A percentile compares a stretch with the other conserved stretches of the same genome.
These are phyloP conservation scores for Leptothorax acervorum DNA, from an alignment of 2,888 invertebrate species.

Conservation along the genomic window DNA sequence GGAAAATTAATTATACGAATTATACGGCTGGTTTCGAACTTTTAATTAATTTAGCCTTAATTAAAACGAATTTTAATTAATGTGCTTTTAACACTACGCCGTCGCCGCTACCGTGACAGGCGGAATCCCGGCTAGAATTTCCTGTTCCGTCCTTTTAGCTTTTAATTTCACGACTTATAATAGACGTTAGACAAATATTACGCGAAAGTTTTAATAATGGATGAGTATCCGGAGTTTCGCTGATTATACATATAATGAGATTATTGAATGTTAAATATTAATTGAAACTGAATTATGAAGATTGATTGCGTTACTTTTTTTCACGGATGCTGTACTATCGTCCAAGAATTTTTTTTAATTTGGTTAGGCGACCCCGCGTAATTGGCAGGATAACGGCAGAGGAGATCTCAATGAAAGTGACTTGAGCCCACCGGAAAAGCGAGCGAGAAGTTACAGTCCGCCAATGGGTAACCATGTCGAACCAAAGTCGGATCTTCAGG, in stretches of 20 bases:
- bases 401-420: slow-evolving; percentile 86
- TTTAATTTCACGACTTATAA: slow-evolving; percentile 51
- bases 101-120: slow-evolving; percentile 39
- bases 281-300: slow-evolving; percentile 77
- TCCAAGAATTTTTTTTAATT: slow-evolving; percentile 6
- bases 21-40: slow-evolving; percentile 56
- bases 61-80: slow-evolving; percentile 58
- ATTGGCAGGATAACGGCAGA: slow-evolving; percentile 89
- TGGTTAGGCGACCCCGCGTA: slow-evolving; percentile 87
- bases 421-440: slow-evolving; percentile 87
- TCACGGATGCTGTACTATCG: neutral
- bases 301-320: neutral
- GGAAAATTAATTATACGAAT: slow-evolving; percentile 56
- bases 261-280: slow-evolving; percentile 33
- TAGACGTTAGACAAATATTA: slow-evolving; percentile 54
- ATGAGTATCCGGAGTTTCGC: slow-evolving; percentile 19
- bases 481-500: slow-evolving; percentile 88
- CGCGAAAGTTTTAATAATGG: slow-evolving; percentile 43
- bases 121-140: slow-evolving; percentile 47
- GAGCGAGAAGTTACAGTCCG: slow-evolving; percentile 84
- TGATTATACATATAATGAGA: slow-evolving; percentile 25
- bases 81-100: slow-evolving; percentile 55
- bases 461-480: slow-evolving; percentile 83
- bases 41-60: slow-evolving; percentile 58
- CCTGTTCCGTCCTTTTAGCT: slow-evolving; percentile 43